Base-by-base conservation (phyloP, 37 sponge, comb jelly and placozoan species). In the Crambe crambe region DNA sequence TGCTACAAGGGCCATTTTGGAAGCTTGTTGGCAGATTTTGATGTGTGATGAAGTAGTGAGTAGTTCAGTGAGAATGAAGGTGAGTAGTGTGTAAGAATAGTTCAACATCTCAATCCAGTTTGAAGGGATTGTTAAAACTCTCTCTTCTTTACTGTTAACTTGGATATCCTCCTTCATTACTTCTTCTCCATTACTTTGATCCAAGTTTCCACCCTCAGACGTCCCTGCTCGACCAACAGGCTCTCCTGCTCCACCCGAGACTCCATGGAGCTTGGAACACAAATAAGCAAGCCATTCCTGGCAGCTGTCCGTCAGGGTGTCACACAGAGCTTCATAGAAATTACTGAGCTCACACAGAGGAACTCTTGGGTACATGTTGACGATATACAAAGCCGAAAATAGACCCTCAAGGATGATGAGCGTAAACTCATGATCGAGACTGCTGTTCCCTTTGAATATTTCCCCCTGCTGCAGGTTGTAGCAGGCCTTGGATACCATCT, bases 201-300 rank as follows among this genome's bases (percentile, higher is more conserved):
- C n/a, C n/a, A n/a, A n/a, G n/a, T n/a, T n/a, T n/a, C n/a, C n/a
- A n/a, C n/a, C n/a, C n/a, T n/a, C n/a, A n/a, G n/a, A n/a, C n/a
- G n/a, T n/a, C 6, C 51, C 12, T 6, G 51, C 6, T 32, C 35
- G 2, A 2, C 3, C 12, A 3, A 31, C 34, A 5, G 15, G 2
- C 12, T 34, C 66, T 3, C 35, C 30, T 29, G 66, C 30, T 6
- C 61, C 17, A 17, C 23, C 32, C n/a, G 76, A 43, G 0, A 83
- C 23, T 6, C 67, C 84, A n/a, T 76, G 83, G 39, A 88, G 76
- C 60, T 88, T 88, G 20, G 88, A 82, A 59, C 88, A 88, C 65
- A 88, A 60, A 64, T 88, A 88, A 20, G 83, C 59, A 37, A 88
- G 77, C 88, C 88, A 88, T 38, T 82, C 88, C 51, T 82, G 83